phyloP scores from a whole-genome alignment of 2,888 invertebrate genomes.

The Zaprionus obscuricornis region DNA sequence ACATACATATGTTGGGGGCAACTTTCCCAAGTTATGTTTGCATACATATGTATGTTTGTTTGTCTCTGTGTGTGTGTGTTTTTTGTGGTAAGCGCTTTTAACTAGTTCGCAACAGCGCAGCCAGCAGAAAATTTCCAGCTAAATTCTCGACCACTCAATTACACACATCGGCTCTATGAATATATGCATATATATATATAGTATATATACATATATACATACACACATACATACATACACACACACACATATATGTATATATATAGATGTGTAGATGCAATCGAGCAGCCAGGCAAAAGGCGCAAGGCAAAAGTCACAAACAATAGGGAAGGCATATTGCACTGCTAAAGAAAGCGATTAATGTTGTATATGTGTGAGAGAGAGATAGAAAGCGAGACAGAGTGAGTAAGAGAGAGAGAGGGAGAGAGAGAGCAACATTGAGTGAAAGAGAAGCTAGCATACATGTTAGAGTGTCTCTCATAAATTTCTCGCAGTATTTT shows the following conservation, averaged over 20 bases:
- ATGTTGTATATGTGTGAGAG: too few relatives aligned
- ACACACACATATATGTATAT: conserved; percentile 7
- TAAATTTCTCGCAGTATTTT: conserved; percentile 68
- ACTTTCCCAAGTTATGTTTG: conserved; percentile 11
- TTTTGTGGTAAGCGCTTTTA: conserved; percentile 57
- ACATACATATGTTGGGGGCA: conserved; percentile 12
- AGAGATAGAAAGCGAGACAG: too few relatives aligned
- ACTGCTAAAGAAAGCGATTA: not conserved
- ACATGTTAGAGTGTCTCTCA: conserved; percentile 61
- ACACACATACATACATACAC: conserved; percentile 10
- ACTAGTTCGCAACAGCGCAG: conserved; percentile 59
- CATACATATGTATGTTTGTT: too few relatives aligned
- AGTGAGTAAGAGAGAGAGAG: too few relatives aligned
- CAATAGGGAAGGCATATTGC: too few relatives aligned
- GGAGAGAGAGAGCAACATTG: not conserved
- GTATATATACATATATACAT: too few relatives aligned
- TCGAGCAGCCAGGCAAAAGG: conserved; percentile 56
- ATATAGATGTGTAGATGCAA: conserved; percentile 44
- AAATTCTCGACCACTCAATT: conserved; percentile 71
- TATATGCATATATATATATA: too few relatives aligned
- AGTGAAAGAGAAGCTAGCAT: not conserved
- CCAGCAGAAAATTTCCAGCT: conserved; percentile 51
- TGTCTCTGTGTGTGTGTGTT: conserved; percentile 32
- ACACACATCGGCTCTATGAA: too few relatives aligned
- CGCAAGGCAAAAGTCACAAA: conserved; percentile 39